Evolutionary conservation across 37 sponge, comb jelly and placozoan species (phyloP), one percentile per base, ranked within the genome.

Genomic region (Halisarca cf. caerulea): DNA sequence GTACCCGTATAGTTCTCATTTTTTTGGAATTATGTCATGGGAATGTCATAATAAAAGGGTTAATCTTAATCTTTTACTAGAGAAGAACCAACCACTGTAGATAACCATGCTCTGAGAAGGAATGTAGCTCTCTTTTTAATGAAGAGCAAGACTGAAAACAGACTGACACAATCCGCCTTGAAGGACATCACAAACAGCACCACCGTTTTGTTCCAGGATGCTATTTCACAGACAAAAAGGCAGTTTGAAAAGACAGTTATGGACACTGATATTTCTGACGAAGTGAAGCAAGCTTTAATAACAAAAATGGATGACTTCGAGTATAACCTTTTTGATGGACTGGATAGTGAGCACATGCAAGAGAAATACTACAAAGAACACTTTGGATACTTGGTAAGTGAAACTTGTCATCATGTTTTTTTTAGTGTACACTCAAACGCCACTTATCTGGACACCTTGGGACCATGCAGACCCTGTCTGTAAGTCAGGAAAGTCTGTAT

Each of bases 331-430:
- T 79, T 79, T 79, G 53, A 28, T 39, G 54, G 53, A 27, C 15
- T 79, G 35, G 58, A 53, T 11, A 47, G 43, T 39, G 53, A 79
- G 30, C 38, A 51, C 30, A 11, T 53, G 25, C 80, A 79, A 44
- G 80, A 53, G 55, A 15, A 42, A 42, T 79, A 28, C 80, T 79
- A 79, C 57, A 42, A 7, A 14, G 80, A 45, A 45, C 6, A 79
- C 53, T 45, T 79, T 17, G 38, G 53, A 25, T 47, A 47, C 53
- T 44, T 79, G 25, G 80, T 79, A 45, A 45, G 80, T 44, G 21
- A 32, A 51, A 6, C 30, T 79, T 15, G 11, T 20, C 57, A 55
- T 20, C 11, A 11, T 20, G 57, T 7, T 28, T 62, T 30, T 62
- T 7, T 62, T 62, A 20, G 9, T 62, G 15, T 62, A 15, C 64